A percentile compares a stretch with the other conserved stretches of the same genome.
These are phyloP conservation scores for Serranus cabrilla DNA, from an alignment of 2,797 vertebrate species.

Conservation along the genomic window DNA sequence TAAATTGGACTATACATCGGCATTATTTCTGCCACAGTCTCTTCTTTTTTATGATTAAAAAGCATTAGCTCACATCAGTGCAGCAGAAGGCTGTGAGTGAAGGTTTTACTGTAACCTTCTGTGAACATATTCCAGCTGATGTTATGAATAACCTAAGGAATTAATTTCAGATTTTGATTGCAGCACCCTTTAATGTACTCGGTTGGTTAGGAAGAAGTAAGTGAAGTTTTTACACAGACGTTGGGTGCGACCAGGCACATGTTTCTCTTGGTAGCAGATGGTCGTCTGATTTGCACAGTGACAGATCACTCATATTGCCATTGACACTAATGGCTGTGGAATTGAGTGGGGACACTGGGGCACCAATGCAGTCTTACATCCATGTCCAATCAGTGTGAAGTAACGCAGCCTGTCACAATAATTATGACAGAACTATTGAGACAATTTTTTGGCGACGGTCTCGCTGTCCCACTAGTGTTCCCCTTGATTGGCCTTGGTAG, in stretches of 20 bases:
- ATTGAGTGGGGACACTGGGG: conserved; percentile 78
- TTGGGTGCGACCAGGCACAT: conserved; percentile 39
- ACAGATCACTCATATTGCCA: conserved; percentile 74
- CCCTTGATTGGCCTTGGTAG: conserved; percentile 81
- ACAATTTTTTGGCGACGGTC: conserved; percentile 67
- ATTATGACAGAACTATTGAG: conserved; percentile 80
- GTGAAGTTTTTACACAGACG: conserved; percentile 27
- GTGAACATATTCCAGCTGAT: neutral
- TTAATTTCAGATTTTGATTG: neutral
- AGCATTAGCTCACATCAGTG: neutral
- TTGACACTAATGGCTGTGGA: conserved; percentile 80
- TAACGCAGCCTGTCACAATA: conserved; percentile 78
- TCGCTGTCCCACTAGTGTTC: conserved; percentile 70
- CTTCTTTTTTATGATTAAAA: conserved; percentile 13
- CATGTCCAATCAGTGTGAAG: conserved; percentile 78
- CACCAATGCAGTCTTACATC: conserved; percentile 67
- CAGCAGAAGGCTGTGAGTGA: conserved; percentile 5
- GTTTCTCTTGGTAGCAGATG: conserved; percentile 73
- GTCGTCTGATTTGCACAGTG: conserved; percentile 72
- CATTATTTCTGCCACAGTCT: neutral
- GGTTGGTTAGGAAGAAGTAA: conserved; percentile 6
- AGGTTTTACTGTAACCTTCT: conserved; percentile 15
- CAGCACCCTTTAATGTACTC: neutral
- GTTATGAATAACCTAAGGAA: neutral
- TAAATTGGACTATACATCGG: neutral